These are phyloP conservation scores for Orthosia gothica DNA, from an alignment of 2,888 invertebrate species.

Conservation along the genomic window DNA sequence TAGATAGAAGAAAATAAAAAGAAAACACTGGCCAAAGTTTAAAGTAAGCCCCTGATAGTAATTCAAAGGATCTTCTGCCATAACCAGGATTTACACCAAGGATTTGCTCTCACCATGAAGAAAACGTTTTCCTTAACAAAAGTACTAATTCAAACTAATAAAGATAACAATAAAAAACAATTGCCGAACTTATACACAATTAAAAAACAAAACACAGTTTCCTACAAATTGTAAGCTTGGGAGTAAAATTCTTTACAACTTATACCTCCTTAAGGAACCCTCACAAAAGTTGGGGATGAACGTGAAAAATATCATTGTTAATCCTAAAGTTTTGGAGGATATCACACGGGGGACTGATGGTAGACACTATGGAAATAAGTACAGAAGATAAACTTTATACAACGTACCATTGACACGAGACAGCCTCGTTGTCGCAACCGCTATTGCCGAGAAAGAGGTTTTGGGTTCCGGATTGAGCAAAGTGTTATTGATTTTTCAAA, in stretches of 20 bases:
- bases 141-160: slow-evolving; percentile 50
- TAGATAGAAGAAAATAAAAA: background rate
- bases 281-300: slow-evolving; percentile 36
- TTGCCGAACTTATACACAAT: slow-evolving; percentile 47
- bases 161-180: slow-evolving; percentile 58
- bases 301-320: slow-evolving; percentile 60
- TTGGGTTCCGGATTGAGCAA: no score
- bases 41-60: background rate
- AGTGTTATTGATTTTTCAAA: no score
- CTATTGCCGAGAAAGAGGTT: no score
- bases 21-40: background rate
- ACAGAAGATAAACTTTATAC: slow-evolving; percentile 1
- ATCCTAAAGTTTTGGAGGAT: slow-evolving; percentile 57
- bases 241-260: slow-evolving; percentile 47
- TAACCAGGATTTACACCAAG: background rate
- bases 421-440: no score
- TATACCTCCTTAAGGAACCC: slow-evolving; percentile 39
- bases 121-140: slow-evolving; percentile 21
- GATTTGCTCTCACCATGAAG: slow-evolving; percentile 1
- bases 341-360: slow-evolving; percentile 48
- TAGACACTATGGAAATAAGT: background rate
- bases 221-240: slow-evolving; percentile 25
- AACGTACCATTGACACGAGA: no score
- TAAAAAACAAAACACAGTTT: slow-evolving; percentile 51
- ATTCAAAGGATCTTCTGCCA: slow-evolving; percentile 3